phyloP scores from a whole-genome alignment of 2,113 vertebrate genomes.

The Nematolebias whitei region DNA sequence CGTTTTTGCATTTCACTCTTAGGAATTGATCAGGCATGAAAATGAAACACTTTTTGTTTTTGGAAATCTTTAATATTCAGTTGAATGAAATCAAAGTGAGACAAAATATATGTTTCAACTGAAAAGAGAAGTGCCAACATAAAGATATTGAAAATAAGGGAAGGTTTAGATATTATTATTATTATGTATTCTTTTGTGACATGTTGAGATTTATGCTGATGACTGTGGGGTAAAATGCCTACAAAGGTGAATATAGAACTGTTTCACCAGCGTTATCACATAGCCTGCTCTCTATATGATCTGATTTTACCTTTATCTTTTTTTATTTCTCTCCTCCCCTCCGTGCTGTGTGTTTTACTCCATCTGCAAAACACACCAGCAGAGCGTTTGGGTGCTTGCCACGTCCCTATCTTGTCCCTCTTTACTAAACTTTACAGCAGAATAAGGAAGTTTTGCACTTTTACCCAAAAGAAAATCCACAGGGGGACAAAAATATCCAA shows the following conservation, averaged over 20 bases:
- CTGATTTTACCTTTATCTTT: slow-evolving; percentile 49
- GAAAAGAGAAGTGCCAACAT: slow-evolving; percentile 35
- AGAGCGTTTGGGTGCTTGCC: slow-evolving; percentile 45
- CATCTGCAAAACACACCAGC: slow-evolving; percentile 57
- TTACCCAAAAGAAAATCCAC: slow-evolving; percentile 55
- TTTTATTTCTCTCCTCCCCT: slow-evolving; percentile 22
- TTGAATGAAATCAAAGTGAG: slow-evolving; percentile 1
- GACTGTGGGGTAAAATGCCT: slow-evolving; percentile 34
- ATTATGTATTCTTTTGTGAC: slow-evolving; percentile 29
- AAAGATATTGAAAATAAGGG: slow-evolving; percentile 16
- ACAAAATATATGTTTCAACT: slow-evolving; percentile 10
- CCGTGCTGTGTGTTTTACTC: slow-evolving; percentile 32
- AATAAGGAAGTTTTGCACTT: slow-evolving; percentile 56
- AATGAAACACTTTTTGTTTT: not conserved
- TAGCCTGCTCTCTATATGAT: slow-evolving; percentile 37
- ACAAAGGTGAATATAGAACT: slow-evolving; percentile 44
- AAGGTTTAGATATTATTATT: slow-evolving; percentile 26
- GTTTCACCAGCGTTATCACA: slow-evolving; percentile 42
- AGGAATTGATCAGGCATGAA: not conserved
- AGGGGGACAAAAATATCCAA: slow-evolving; percentile 36
- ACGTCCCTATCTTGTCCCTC: slow-evolving; percentile 39
- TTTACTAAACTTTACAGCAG: slow-evolving; percentile 53
- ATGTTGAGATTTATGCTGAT: slow-evolving; percentile 32
- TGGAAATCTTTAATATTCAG: not conserved
- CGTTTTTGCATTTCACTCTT: too few relatives aligned